Evolutionary conservation across 2,888 invertebrate species (phyloP).

Genomic region (Peribatodes rhomboidaria): DNA sequence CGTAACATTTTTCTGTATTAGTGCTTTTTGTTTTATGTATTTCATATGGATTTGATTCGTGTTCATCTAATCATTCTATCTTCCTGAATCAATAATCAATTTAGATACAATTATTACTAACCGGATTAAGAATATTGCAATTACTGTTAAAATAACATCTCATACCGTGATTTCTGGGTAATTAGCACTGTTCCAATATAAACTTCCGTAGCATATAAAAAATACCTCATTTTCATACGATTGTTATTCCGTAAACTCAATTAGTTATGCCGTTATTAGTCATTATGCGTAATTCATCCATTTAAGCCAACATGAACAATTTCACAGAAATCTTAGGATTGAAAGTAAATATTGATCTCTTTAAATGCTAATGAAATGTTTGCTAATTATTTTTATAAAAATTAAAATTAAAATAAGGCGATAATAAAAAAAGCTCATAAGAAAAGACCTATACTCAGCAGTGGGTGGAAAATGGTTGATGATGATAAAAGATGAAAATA

Average conservation of each 20-base stretch:
- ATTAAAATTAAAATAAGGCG: conserved; percentile 22
- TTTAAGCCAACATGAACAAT: conserved; percentile 40
- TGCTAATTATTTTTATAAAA: neutral
- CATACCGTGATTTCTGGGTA: conserved; percentile 21
- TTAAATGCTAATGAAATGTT: conserved; percentile 2
- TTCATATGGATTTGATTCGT: neutral
- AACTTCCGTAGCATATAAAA: conserved; percentile 32
- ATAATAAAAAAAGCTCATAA: no score
- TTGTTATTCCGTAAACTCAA: conserved; percentile 24
- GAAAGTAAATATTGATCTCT: conserved; percentile 18
- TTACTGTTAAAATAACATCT: neutral
- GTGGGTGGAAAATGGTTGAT: no score
- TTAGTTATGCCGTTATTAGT: neutral
- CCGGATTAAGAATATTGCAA: conserved; percentile 12
- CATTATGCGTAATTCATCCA: conserved; percentile 42
- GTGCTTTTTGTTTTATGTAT: neutral
- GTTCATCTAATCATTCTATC: neutral
- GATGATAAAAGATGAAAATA: conserved; percentile 26
- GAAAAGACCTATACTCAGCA: no score
- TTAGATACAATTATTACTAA: neutral
- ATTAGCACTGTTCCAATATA: conserved; percentile 13
- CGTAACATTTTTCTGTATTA: neutral
- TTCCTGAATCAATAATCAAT: conserved; percentile 5
- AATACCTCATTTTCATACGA: conserved; percentile 30
- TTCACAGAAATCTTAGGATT: conserved; percentile 20